Conservation (phyloP, 2,888 invertebrate species). For the Steinernema carpocapsae region DNA sequence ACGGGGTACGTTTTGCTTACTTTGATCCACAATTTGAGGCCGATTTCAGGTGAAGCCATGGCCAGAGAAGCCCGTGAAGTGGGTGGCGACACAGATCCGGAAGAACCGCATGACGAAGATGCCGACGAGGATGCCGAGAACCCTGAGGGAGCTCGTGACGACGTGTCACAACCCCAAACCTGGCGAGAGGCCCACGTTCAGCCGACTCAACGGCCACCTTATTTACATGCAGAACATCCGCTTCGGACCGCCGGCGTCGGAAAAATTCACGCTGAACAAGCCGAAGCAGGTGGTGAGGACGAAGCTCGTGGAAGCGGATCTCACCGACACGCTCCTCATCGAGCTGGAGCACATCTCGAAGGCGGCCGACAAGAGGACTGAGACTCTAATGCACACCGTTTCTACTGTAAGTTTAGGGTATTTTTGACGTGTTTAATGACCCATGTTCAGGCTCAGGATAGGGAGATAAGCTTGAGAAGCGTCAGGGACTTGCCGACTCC, state of each 20-base stretch:
- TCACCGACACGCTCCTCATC: neutral
- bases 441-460: neutral
- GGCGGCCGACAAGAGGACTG: neutral
- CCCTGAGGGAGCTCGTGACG: constrained; percentile 22
- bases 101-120: constrained; percentile 21
- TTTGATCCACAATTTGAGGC: too few relatives aligned
- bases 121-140: constrained; percentile 5
- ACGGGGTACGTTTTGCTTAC: constrained; percentile 25
- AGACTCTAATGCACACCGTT: neutral
- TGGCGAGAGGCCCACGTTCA: constrained; percentile 51
- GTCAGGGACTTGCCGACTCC: neutral
- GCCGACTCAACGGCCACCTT: neutral
- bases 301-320: neutral
- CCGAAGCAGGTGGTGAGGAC: neutral
- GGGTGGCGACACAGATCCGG: constrained; percentile 36
- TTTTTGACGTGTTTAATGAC: neutral
- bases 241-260: neutral
- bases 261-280: constrained; percentile 16
- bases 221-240: constrained; percentile 28
- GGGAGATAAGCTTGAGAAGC: neutral
- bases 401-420: neutral
- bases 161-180: constrained; percentile 52
- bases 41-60: constrained; percentile 38
- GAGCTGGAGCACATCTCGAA: constrained; percentile 12
- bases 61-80: constrained; percentile 40